These are phyloP conservation scores for Tragulus kanchil DNA, from an alignment of 2,113 vertebrate species.

Conservation along the genomic window DNA sequence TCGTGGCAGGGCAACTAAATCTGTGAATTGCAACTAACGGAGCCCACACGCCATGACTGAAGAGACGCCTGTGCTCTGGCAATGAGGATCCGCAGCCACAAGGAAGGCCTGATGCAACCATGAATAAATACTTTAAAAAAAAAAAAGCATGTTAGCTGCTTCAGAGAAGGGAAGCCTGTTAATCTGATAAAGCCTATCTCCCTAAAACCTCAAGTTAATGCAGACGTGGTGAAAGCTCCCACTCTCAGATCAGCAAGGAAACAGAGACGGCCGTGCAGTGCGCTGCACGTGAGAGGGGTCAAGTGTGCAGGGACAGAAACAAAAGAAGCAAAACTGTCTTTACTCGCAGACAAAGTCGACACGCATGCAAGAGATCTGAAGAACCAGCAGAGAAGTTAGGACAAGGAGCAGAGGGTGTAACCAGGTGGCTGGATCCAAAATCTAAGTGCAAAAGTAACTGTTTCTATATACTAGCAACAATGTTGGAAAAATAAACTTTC, in stretches of 20 bases:
- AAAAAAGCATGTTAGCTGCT: not conserved
- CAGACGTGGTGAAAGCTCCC: not conserved
- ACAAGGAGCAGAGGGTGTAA: rapidly evolving
- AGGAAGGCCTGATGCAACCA: no score
- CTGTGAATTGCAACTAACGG: no score
- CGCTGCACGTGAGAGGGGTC: no score
- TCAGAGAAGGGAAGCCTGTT: not conserved
- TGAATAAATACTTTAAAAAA: no score
- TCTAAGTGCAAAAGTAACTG: no score
- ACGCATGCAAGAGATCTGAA: rapidly evolving
- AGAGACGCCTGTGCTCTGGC: no score
- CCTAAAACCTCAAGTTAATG: not conserved
- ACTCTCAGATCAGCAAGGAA: rapidly evolving
- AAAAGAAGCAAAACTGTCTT: no score
- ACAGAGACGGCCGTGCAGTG: not conserved
- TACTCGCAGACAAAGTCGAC: rapidly evolving
- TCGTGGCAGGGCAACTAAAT: no score
- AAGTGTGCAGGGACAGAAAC: not conserved
- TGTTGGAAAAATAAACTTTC: not conserved
- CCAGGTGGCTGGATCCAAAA: not conserved
- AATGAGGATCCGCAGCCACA: no score
- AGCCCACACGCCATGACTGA: no score
- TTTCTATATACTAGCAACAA: rapidly evolving
- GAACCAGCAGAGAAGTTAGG: rapidly evolving
- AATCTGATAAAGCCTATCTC: not conserved